Conservation (phyloP, 1,140 invertebrate species). For the Euwallacea similis region DNA sequence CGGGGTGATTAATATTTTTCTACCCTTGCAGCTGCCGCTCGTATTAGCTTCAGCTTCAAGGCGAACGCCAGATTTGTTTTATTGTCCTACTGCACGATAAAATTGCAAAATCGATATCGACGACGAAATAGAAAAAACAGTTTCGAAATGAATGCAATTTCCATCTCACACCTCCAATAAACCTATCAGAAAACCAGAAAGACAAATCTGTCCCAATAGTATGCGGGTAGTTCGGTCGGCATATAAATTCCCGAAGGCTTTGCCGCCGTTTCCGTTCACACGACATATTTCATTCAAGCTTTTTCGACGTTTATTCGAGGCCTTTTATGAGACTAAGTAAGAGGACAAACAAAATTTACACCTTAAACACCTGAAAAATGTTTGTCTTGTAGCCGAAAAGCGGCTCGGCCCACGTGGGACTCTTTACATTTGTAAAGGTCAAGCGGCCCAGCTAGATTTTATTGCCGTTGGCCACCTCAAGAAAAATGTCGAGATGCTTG, state of each 20-base stretch:
- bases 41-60: slow-evolving; percentile 21
- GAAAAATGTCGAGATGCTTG: too few species aligned
- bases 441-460: neutral
- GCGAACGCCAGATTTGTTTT: slow-evolving; percentile 20
- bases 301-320: slow-evolving; percentile 21
- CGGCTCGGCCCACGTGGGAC: neutral
- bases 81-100: slow-evolving; percentile 21
- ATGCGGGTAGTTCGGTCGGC: neutral
- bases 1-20: slow-evolving; percentile 27
- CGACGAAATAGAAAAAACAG: too few species aligned
- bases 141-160: too few species aligned
- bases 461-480: too few species aligned
- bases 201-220: slow-evolving; percentile 21
- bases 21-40: slow-evolving; percentile 14
- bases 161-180: too few species aligned
- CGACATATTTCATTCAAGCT: slow-evolving; percentile 34
- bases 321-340: slow-evolving; percentile 23
- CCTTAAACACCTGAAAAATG: slow-evolving; percentile 30
- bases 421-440: neutral
- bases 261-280: slow-evolving; percentile 24
- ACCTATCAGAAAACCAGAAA: neutral
- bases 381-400: slow-evolving; percentile 1
- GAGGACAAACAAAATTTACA: slow-evolving; percentile 31
- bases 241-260: slow-evolving; percentile 14
- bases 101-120: slow-evolving; percentile 25